Base-by-base conservation (phyloP, 2,888 invertebrate species). In the Liposcelis brunnea region DNA sequence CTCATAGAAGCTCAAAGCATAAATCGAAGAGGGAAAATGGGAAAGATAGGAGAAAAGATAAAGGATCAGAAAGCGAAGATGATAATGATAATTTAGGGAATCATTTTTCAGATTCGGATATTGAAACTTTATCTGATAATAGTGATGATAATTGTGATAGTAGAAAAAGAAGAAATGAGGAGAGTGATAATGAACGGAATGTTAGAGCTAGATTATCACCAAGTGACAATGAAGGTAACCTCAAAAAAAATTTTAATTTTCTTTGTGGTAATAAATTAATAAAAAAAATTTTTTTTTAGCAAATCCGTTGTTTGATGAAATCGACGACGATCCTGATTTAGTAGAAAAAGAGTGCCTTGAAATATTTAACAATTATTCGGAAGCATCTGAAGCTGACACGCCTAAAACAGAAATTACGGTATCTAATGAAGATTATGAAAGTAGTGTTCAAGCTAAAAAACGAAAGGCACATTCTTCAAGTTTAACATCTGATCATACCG, bases 291-390 rank as follows among this genome's bases (percentile, higher is more conserved):
- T 26, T 26, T 26, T 26, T 26, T 26, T 26, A 26, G 26, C 26
- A 43, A 45, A 47, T 38, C 19, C 16, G n/a, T 36, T 42, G 40
- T 19, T 32, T 12, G 19, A 69, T 45, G 74, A 74, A 53, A 69
- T 70, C 11, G 14, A 31, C 11, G 42, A 42, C 19, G 75, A 78
- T 57, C 75, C 77, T 52, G 77, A 75, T 50, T 75, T 79, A 51
- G 76, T 85, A 48, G 77, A 80, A 56, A 75, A 80, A 54, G 85
- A 90, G 62, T 90, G 90, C 61, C 75, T 81, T 56, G 77, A 73
- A 65, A 87, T 90, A 55, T 90, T 86, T 63, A 82, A 85, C 62
- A 83, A 86, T 63, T 75, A 80, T 63, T 42, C 42, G 16, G 74
- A 75, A 47, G 71, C 73, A 15, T 55, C 59, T 42, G 59, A 58